phyloP scores from a whole-genome alignment of 2,888 invertebrate genomes.

The Drosophila leonis region DNA sequence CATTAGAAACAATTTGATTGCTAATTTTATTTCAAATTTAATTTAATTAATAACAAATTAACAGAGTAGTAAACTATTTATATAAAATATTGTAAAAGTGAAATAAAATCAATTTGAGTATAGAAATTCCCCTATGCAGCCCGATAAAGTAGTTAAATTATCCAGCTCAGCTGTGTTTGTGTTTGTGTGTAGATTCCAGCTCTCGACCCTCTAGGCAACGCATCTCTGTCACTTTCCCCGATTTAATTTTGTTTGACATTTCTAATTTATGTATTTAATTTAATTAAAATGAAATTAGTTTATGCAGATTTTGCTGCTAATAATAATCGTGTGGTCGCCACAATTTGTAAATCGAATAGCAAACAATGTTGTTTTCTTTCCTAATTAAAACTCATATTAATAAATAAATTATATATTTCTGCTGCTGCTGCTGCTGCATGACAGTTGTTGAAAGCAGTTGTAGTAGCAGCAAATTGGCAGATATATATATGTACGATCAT shows the following conservation, averaged over 20 bases:
- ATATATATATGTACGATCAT: too few relatives aligned
- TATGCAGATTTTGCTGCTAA: slow-evolving; percentile 13
- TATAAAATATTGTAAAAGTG: not conserved
- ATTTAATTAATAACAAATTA: too few relatives aligned
- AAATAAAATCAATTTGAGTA: not conserved
- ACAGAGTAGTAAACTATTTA: too few relatives aligned
- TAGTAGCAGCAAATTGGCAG: not conserved
- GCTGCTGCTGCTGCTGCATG: not conserved
- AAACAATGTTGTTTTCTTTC: slow-evolving; percentile 14
- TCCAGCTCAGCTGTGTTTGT: not conserved
- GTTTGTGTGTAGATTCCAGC: not conserved
- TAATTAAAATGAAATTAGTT: slow-evolving; percentile 45
- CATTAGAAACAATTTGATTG: too few relatives aligned
- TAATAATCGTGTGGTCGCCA: slow-evolving; percentile 29
- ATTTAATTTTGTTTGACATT: slow-evolving; percentile 11
- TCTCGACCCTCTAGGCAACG: not conserved
- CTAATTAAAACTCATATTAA: slow-evolving; percentile 25
- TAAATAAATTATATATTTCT: slow-evolving; percentile 7
- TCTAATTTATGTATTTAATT: slow-evolving; percentile 47
- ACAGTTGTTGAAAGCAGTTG: not conserved
- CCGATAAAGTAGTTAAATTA: not conserved
- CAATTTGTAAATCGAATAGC: slow-evolving; percentile 5
- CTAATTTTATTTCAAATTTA: too few relatives aligned
- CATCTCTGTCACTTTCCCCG: not conserved
- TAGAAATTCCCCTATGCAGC: not conserved